phyloP scores from a whole-genome alignment of 2,113 vertebrate species.

The Trematocara zebra region DNA sequence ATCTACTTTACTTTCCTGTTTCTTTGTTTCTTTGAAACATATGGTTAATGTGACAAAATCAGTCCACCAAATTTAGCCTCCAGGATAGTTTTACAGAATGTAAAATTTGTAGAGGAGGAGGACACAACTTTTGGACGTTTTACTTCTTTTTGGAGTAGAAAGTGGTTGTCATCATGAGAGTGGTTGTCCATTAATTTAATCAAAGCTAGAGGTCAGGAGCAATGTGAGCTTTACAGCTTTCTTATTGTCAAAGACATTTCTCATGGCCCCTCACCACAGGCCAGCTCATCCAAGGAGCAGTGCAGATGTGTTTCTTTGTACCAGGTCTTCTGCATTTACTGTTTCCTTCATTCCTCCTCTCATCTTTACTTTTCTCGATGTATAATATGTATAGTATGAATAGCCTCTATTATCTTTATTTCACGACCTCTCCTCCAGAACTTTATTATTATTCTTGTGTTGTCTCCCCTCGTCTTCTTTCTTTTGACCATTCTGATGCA shows the following conservation, averaged over 20 bases:
- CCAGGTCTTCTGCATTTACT: neutral
- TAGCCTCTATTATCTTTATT: neutral
- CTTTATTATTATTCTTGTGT: constrained; percentile 4
- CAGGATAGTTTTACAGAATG: neutral
- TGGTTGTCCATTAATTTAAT: neutral
- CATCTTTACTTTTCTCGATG: neutral
- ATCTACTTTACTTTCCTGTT: neutral
- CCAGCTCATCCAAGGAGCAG: neutral
- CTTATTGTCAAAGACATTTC: neutral
- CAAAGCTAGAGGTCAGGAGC: neutral
- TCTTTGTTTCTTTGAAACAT: neutral
- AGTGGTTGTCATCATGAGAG: neutral
- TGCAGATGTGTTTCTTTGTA: neutral
- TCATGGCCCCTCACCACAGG: neutral
- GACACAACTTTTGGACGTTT: neutral
- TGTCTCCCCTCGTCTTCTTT: neutral
- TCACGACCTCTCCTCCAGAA: neutral
- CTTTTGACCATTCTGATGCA: neutral
- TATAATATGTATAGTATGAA: neutral
- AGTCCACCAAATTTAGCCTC: neutral
- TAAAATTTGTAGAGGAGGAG: neutral
- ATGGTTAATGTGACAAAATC: neutral
- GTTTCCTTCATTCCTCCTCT: neutral
- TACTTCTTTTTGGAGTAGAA: neutral
- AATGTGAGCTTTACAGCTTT: neutral